Base-by-base conservation (phyloP, 53 echinoderm and acorn worm species). In the Astropecten irregularis region DNA sequence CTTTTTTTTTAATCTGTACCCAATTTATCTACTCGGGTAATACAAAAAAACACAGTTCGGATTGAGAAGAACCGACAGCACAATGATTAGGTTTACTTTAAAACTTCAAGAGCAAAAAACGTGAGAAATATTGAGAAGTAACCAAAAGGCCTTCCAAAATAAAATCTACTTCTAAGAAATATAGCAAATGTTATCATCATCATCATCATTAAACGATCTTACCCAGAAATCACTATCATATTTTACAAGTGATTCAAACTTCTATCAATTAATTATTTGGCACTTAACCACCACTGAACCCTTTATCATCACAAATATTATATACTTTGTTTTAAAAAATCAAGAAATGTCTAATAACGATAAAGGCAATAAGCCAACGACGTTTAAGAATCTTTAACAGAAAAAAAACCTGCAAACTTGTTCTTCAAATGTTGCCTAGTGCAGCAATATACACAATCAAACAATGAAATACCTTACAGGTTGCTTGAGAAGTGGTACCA, bases 211-310 rank as follows among this genome's bases (percentile, higher is more conserved):
- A 48, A 50, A 28, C 20, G 4, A n/a, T 51, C n/a, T 55, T 57
- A 9, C 52, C 37, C 11, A 49, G 22, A 7, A 55, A 74, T 74
- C 56, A 74, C 57, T 34, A 25, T 57, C 22, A n/a, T 74, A 74
- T 74, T 38, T 54, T 74, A 74, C 74, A 74, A 74, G 74, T 74
- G 57, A 74, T 74, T 74, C 74, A 74, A 74, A 74, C 74, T 74
- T n/a, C n/a, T n/a, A n/a, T n/a, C n/a, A 19, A 74, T 74, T 38
- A 74, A 38, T 74, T 74, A 38, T 74, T 74, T 74, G 73, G 73
- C 73, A 73, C 73, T 52, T 53, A n/a, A n/a, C 40, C 23, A 55
- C 56, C 74, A 74, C 54, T 20, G 37, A 56, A 53, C 18, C 37
- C n/a, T 4, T 23, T 26, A 50, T 57, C 74, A 74, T 57, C 74